These are phyloP conservation scores for cat (Felis catus) DNA, from an alignment of 2,113 vertebrate species.

Conservation along the genomic window F.catus_Fca126_mat1.0 CM031416.1:55658001-55658500, in stretches of 20 bases:
- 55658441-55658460: slow-evolving; percentile 91
- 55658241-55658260: slow-evolving; percentile 99
- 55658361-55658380: slow-evolving; percentile 94
- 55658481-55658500: slow-evolving; percentile 90
- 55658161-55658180: slow-evolving; percentile 99
- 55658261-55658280: slow-evolving; percentile 99
- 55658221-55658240: slow-evolving; percentile 96
- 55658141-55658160: slow-evolving; percentile 97
- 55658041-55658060: slow-evolving; percentile 97
- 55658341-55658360: slow-evolving; percentile 94
- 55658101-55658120: slow-evolving; percentile 95
- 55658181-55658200: slow-evolving; percentile 94
- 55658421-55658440: slow-evolving; percentile 93
- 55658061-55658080: slow-evolving; percentile 92
- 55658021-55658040: slow-evolving; percentile 93
- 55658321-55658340: slow-evolving; percentile 98
- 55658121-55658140: slow-evolving; percentile 94
- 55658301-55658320: slow-evolving; percentile 97
- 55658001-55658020: slow-evolving; percentile 92
- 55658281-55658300: slow-evolving; percentile 97
- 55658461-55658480: slow-evolving; percentile 90
- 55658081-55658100: slow-evolving; percentile 92
- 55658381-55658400: slow-evolving; percentile 95
- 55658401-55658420: slow-evolving; percentile 94
- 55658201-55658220: slow-evolving; percentile 93